phyloP scores from a whole-genome alignment of 2,888 invertebrate genomes.

The Glomeris marginata region DNA sequence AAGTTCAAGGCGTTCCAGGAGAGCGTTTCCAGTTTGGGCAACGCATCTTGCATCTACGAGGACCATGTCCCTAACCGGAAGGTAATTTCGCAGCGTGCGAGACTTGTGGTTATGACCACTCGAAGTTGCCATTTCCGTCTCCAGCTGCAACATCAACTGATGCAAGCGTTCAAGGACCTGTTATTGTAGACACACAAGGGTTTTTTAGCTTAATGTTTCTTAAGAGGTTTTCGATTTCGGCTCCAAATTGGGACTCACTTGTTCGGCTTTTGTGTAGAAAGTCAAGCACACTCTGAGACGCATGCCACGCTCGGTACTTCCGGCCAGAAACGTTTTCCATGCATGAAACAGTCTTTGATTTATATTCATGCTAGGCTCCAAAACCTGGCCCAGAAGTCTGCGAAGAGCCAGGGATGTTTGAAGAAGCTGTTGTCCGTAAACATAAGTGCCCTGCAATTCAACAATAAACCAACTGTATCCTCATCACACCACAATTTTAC shows the following conservation, averaged over 20 bases:
- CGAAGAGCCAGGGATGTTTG: constrained; percentile 56
- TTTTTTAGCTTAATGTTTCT: no score
- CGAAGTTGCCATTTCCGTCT: not conserved
- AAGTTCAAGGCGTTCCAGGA: constrained; percentile 10
- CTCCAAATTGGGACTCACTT: constrained; percentile 24
- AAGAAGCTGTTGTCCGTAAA: constrained; percentile 62
- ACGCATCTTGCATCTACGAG: constrained; percentile 2
- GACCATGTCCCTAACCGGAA: not conserved
- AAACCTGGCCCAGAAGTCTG: constrained; percentile 49
- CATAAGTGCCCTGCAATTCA: constrained; percentile 50
- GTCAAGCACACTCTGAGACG: constrained; percentile 57
- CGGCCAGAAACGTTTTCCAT: constrained; percentile 51
- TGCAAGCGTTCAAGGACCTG: not conserved
- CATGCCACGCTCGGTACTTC: constrained; percentile 60
- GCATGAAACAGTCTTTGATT: constrained; percentile 43
- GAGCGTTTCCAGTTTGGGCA: constrained; percentile 5
- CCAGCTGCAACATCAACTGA: not conserved
- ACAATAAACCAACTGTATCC: no score
- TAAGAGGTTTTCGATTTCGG: no score
- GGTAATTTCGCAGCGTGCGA: constrained; percentile 1
- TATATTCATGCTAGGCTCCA: constrained; percentile 41
- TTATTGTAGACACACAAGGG: not conserved
- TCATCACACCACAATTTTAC: no score
- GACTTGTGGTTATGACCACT: not conserved
- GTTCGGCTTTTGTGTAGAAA: constrained; percentile 48